phyloP scores from a whole-genome alignment of 2,888 invertebrate species.

The Odontomyia ornata region DNA sequence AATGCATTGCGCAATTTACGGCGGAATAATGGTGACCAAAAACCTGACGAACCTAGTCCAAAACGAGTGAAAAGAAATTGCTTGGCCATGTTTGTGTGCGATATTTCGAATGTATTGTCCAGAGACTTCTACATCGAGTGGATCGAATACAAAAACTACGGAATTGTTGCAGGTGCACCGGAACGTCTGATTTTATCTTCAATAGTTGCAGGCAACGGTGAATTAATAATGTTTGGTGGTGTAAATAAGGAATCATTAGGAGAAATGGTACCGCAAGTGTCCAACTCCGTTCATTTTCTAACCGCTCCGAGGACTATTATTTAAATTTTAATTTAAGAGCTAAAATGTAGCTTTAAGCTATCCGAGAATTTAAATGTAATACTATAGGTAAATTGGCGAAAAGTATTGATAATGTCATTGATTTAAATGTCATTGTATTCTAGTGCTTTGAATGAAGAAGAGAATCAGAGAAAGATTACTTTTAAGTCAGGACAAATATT shows the following conservation, averaged over 20 bases:
- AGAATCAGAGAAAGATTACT: too few relatives aligned
- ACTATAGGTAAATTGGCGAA: too few relatives aligned
- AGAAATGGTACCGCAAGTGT: slow-evolving; percentile 73
- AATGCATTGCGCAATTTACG: slow-evolving; percentile 62
- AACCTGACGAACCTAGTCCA: slow-evolving; percentile 63
- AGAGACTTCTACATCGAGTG: slow-evolving; percentile 66
- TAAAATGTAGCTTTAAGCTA: not conserved
- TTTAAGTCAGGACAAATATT: too few relatives aligned
- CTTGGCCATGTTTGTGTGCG: slow-evolving; percentile 85
- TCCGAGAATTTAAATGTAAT: too few relatives aligned
- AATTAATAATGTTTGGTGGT: slow-evolving; percentile 96
- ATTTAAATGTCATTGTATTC: too few relatives aligned
- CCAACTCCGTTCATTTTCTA: slow-evolving; percentile 80
- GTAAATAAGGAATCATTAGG: slow-evolving; percentile 82
- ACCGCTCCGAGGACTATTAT: slow-evolving; percentile 77
- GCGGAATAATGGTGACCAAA: slow-evolving; percentile 50
- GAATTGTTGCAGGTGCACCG: slow-evolving; percentile 75
- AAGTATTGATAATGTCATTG: too few relatives aligned
- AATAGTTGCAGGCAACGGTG: slow-evolving; percentile 87
- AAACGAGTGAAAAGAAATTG: slow-evolving; percentile 74
- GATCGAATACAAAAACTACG: slow-evolving; percentile 68
- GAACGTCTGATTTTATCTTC: slow-evolving; percentile 92
- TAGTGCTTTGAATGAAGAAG: too few relatives aligned
- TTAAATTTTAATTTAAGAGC: slow-evolving; percentile 56
- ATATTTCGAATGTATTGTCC: slow-evolving; percentile 77